Conservation (phyloP, 2,888 invertebrate species). For the Cryptus viduatorius region DNA sequence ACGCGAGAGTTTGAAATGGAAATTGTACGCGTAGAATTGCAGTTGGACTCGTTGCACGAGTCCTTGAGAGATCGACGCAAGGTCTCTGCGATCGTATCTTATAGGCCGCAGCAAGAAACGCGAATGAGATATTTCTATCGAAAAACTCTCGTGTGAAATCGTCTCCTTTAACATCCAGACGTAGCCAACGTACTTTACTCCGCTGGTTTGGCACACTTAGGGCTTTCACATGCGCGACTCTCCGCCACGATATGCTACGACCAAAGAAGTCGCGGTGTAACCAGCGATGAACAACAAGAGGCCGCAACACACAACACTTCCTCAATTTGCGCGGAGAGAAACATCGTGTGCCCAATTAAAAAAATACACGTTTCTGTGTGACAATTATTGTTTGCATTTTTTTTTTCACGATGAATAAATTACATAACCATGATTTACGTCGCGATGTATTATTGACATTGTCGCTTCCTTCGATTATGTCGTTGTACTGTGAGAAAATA, state of each 20-base stretch:
- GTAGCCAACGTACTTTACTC: background rate
- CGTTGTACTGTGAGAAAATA: slow-evolving; percentile 24
- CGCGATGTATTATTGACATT: background rate
- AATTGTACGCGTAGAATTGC: background rate
- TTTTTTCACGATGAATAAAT: slow-evolving; percentile 2
- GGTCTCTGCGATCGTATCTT: slow-evolving; percentile 39
- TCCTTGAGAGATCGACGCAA: slow-evolving; percentile 17
- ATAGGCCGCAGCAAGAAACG: background rate
- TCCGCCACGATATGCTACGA: background rate
- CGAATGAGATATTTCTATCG: slow-evolving; percentile 12
- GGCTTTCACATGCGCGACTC: slow-evolving; percentile 63
- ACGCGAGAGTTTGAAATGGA: background rate
- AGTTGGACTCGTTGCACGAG: background rate
- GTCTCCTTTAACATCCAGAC: slow-evolving; percentile 12
- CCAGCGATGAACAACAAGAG: slow-evolving; percentile 47
- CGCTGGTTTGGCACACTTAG: slow-evolving; percentile 66
- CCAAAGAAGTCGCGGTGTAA: slow-evolving; percentile 8
- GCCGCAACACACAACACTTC: slow-evolving; percentile 68
- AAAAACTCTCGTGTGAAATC: slow-evolving; percentile 32
- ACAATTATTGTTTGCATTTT: background rate
- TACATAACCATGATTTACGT: background rate
- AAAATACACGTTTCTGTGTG: slow-evolving; percentile 17
- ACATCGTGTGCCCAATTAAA: slow-evolving; percentile 55
- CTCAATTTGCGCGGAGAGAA: slow-evolving; percentile 66
- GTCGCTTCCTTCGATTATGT: background rate